Percentiles rank a stretch among this genome's conserved stretches.
Conservation (phyloP, 2,888 invertebrate species). For the Nasonia oneida region DNA sequence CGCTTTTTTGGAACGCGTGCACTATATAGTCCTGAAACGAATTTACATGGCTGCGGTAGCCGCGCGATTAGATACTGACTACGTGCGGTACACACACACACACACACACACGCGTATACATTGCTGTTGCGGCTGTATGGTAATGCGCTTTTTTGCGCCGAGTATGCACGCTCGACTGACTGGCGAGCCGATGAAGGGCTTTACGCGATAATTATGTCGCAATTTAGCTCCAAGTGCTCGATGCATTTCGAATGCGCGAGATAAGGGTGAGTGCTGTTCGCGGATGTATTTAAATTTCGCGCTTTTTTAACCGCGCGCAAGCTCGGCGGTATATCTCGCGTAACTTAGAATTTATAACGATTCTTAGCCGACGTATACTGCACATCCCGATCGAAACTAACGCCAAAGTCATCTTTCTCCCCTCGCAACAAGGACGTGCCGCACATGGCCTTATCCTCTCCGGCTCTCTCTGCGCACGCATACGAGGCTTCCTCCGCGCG, state of each 20-base stretch:
- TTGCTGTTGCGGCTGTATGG: constrained; percentile 4
- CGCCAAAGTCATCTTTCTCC: background rate
- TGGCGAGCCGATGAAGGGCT: background rate
- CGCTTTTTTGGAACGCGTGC: background rate
- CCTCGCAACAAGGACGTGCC: background rate
- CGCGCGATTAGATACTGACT: background rate
- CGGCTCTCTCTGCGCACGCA: background rate
- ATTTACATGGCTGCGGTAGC: constrained; percentile 22
- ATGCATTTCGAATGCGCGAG: background rate
- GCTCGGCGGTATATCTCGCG: no score
- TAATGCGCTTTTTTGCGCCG: background rate
- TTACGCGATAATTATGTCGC: background rate
- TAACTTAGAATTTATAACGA: background rate
- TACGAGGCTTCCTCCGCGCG: constrained; percentile 1
- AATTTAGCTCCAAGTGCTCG: background rate
- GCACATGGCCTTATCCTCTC: background rate
- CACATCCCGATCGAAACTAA: background rate
- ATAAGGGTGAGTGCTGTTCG: background rate
- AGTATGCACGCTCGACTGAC: background rate
- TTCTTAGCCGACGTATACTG: background rate
- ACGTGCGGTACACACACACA: background rate
- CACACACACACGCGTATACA: background rate
- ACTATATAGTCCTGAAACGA: background rate
- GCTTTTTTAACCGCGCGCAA: background rate
- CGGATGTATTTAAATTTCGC: background rate